These are phyloP conservation scores for Aphaenogaster floridana DNA, from an alignment of 1,140 invertebrate genomes.

Conservation along the genomic window DNA sequence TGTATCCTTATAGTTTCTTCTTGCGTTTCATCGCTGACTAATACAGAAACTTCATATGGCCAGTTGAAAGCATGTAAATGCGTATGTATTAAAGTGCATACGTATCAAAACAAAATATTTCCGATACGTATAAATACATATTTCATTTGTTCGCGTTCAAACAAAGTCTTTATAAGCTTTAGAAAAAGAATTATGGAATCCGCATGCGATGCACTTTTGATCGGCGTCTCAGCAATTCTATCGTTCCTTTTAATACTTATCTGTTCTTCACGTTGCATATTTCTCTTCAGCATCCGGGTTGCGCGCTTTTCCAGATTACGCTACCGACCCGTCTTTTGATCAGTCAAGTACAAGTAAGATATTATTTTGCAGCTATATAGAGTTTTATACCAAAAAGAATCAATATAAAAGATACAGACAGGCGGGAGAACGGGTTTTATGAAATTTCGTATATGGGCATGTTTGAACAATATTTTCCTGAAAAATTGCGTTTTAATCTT, in stretches of 20 bases:
- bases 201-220: constrained; percentile 26
- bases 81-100: not conserved
- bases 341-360: constrained; percentile 47
- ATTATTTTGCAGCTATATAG: constrained; percentile 40
- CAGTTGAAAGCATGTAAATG: constrained; percentile 9
- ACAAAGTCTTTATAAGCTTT: constrained; percentile 28
- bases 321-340: constrained; percentile 43
- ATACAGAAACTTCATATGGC: constrained; percentile 4
- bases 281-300: constrained; percentile 8
- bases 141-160: constrained; percentile 19
- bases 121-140: constrained; percentile 53
- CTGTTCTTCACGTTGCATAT: constrained; percentile 23
- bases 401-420: not conserved
- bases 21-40: not conserved
- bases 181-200: constrained; percentile 31
- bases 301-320: constrained; percentile 25
- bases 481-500: constrained; percentile 36
- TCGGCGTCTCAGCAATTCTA: constrained; percentile 30
- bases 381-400: not conserved
- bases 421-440: not conserved
- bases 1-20: constrained; percentile 14
- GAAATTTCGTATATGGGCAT: constrained; percentile 45
- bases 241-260: constrained; percentile 49
- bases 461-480: constrained; percentile 58
- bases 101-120: constrained; percentile 43